Evolutionary conservation across 1,140 invertebrate species (phyloP), one percentile per base, ranked within the genome.

Genomic region (Drosophila hydei): DNA sequence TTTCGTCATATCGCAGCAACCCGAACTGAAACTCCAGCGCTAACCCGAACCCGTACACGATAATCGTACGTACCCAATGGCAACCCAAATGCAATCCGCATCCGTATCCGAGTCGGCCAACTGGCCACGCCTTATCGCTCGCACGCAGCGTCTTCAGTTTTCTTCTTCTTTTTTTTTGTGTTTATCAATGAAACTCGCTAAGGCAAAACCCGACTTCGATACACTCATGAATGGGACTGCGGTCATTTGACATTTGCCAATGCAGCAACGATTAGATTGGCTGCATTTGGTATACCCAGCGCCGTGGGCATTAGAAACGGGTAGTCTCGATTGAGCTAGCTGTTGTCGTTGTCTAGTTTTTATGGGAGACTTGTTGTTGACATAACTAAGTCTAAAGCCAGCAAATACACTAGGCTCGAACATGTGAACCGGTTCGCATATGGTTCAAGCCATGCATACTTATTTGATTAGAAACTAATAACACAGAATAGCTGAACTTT

Each of bases 211-310:
- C 27, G 38, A 40, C 19, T 42, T 45, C 21, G 14, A 25, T 30
- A 38, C 45, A 60, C 65, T 63, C 63, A 79, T 84, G 79, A 84
- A 84, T 83, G 80, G 61, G 43, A 47, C 48, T 68, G 55, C 30
- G 43, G 70, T 23, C 52, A 47, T 75, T 79, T 59, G 69, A 85
- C 81, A 85, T 85, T 85, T 85, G 77, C 70, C 80, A 75, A 85
- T 30, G 48, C 48, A 30, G 25, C 16, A 25, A 70, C 63, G 81
- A 85, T 85, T 85, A 87, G 81, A 85, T 85, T 84, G 73, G 36
- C 40, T 50, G 69, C 69, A 9, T 58, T 16, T 42, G n/a, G 19
- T 8, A 50, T 58, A 58, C 68, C 61, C 61, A 23, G 45, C 12
- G 33, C 33, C 42, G 9, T 3, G 23, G 9, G 3, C 12, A 12